phyloP scores from a whole-genome alignment of 2,888 invertebrate species.

The Pachycephus smyrnensis region DNA sequence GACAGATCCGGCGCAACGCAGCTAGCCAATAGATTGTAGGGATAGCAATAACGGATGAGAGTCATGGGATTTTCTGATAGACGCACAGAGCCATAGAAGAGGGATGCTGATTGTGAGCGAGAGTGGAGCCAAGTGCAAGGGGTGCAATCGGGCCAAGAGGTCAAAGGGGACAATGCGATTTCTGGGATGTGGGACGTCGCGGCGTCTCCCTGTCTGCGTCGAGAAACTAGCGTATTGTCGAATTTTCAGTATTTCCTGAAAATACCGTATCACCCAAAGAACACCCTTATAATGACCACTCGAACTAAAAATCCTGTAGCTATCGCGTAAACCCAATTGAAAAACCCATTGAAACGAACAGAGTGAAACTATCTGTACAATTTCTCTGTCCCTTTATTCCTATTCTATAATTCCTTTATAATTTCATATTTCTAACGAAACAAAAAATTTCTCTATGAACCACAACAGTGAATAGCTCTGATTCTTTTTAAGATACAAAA shows the following conservation, averaged over 20 bases:
- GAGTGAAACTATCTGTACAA: no score
- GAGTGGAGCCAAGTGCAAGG: neutral
- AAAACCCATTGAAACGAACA: no score
- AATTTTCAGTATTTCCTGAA: neutral
- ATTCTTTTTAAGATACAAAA: neutral
- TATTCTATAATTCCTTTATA: no score
- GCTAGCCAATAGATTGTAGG: neutral
- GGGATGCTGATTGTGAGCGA: slow-evolving; percentile 5
- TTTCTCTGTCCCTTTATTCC: no score
- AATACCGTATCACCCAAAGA: neutral
- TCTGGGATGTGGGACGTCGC: slow-evolving; percentile 40
- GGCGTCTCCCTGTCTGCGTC: slow-evolving; percentile 48
- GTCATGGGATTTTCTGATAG: neutral
- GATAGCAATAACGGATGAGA: neutral
- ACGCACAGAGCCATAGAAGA: neutral
- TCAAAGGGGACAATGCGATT: neutral
- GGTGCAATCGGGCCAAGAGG: neutral
- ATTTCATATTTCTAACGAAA: no score
- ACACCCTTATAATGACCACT: no score
- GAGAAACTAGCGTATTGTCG: slow-evolving; percentile 31
- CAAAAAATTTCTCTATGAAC: no score
- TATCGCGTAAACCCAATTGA: no score
- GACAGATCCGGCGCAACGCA: neutral
- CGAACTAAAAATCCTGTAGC: neutral
- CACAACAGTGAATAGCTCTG: neutral